Evolutionary conservation across 2,797 vertebrate genomes (phyloP), one percentile per base, ranked within the genome.

Genomic region (Aulostomus chinensis): DNA sequence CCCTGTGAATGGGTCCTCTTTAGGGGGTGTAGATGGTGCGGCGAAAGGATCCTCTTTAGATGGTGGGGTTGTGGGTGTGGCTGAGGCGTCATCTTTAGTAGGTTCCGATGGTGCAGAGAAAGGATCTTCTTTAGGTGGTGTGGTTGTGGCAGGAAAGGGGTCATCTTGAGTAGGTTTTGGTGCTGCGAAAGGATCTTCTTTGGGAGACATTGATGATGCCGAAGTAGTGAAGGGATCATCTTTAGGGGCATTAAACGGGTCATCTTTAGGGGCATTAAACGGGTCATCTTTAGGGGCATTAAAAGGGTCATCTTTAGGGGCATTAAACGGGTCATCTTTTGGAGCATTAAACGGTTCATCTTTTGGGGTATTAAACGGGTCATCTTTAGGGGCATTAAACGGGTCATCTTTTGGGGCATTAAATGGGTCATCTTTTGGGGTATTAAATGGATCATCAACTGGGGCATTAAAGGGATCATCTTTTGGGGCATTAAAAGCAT

Each of bases 61-160:
- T 5, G 24, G 2, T 2, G 31, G 14, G 6, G 22, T 53, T 9
- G 47, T 14, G 0, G 37, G 11, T 4, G 50, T 13, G 10, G 34
- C 3, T 41, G 77, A 75, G 1, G 42, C 56, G 22, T 73, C 77
- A 0, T 75, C 55, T 57, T 66, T 76, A 2, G 57, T 34, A 1
- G 66, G 33, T 7, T 35, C 28, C 26, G 52, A 48, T 7, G 66
- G 39, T 4, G 56, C 34, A 35, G 21, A 1, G 1, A 79, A 81
- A 0, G 61, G 57, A 3, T 72, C 58, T 0, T 51, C 59, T 28
- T 53, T 53, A 10, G 25, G 25, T 1, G 31, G 15, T 0, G 13
- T 3, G 1, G 18, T 15, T 1, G 25, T 12, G 6, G 30, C 17
- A 1, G 2, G 7, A 9, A 53, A 53, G 1, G 61, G 17, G 7